A percentile compares a stretch with the other conserved stretches of the same genome.
These are phyloP conservation scores for Antheraea assamensis DNA, from an alignment of 2,888 invertebrate genomes.

Conservation along the genomic window DNA sequence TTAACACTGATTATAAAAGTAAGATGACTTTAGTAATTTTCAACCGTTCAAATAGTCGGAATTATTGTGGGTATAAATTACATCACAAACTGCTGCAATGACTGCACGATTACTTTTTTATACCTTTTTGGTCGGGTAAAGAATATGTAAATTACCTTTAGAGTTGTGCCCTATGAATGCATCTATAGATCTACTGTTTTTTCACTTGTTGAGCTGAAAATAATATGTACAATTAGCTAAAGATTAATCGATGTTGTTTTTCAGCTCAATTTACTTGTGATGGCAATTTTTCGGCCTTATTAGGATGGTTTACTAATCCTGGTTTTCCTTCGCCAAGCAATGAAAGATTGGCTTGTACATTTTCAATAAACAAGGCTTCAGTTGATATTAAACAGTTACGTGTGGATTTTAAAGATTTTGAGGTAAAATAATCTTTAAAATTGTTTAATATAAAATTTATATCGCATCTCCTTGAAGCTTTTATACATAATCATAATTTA, in stretches of 20 bases:
- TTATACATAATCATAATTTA: constrained; percentile 2
- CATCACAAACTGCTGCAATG: too few species aligned
- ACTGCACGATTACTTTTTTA: too few species aligned
- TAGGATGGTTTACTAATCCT: constrained; percentile 88
- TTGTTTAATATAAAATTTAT: background rate
- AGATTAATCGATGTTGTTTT: constrained; percentile 19
- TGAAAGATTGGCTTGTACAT: constrained; percentile 84
- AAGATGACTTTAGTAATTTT: too few species aligned
- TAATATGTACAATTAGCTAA: too few species aligned
- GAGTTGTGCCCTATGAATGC: too few species aligned
- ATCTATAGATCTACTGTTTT: too few species aligned
- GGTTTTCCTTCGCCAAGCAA: constrained; percentile 83
- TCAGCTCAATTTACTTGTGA: constrained; percentile 87
- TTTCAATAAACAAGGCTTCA: constrained; percentile 84
- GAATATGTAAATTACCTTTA: too few species aligned
- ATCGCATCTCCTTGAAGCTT: background rate
- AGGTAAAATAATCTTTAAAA: constrained; percentile 69
- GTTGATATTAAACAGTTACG: constrained; percentile 55
- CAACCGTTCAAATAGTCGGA: too few species aligned
- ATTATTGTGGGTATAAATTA: too few species aligned
- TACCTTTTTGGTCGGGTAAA: too few species aligned
- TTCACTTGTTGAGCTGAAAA: too few species aligned
- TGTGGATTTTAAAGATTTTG: constrained; percentile 86
- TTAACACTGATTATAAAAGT: too few species aligned
- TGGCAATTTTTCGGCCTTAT: constrained; percentile 81